These are phyloP conservation scores for Frankliniella fusca DNA, from an alignment of 2,888 invertebrate species.

Conservation along the genomic window DNA sequence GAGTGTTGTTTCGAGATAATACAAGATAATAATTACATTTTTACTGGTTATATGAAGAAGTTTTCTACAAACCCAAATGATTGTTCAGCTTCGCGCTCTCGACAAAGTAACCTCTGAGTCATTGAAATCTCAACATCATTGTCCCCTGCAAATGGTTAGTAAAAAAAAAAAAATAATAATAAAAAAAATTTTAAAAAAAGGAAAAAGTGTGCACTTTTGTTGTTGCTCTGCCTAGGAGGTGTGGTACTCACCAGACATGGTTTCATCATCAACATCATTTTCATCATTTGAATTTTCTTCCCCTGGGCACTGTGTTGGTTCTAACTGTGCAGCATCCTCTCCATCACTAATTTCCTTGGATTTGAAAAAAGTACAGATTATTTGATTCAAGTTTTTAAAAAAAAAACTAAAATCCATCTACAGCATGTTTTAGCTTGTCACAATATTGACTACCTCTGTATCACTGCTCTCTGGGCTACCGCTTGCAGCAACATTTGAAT, in stretches of 20 bases:
- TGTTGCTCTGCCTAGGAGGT: too few relatives aligned
- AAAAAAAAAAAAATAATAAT: conserved; percentile 28
- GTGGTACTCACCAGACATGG: conserved; percentile 64
- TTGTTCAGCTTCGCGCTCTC: conserved; percentile 40
- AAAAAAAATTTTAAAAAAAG: conserved; percentile 29
- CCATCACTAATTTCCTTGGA: conserved; percentile 25
- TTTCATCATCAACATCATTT: conserved; percentile 81
- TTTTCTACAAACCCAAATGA: not conserved
- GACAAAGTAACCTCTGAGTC: conserved; percentile 48
- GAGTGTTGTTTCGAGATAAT: not conserved
- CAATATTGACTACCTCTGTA: conserved; percentile 32
- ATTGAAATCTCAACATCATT: conserved; percentile 64
- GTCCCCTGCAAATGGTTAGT: conserved; percentile 51
- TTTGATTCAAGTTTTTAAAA: not conserved
- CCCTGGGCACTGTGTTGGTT: conserved; percentile 49
- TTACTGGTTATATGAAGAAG: not conserved
- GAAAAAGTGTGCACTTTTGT: conserved; percentile 42
- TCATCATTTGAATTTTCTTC: conserved; percentile 73
- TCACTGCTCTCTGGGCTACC: conserved; percentile 48
- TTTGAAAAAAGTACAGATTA: not conserved
- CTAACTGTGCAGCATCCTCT: not conserved
- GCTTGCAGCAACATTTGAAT: conserved; percentile 46
- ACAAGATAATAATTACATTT: too few relatives aligned
- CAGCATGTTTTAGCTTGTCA: not conserved
- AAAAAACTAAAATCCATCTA: not conserved